Evolutionary conservation across 2,113 vertebrate species (phyloP).

Genomic region (Nyctereutes procyonoides): DNA sequence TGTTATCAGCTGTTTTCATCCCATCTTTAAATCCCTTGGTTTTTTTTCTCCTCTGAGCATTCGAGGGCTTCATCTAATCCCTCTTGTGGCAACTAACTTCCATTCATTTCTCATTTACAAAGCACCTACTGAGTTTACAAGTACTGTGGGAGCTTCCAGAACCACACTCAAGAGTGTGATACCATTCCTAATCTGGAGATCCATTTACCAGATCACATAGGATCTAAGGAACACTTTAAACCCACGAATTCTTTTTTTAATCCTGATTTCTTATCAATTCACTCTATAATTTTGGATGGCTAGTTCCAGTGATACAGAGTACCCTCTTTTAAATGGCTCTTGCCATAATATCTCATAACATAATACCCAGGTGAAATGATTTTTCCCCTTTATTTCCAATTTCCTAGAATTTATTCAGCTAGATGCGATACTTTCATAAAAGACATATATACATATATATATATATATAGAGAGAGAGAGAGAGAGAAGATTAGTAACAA

Average conservation of each 20-base stretch:
- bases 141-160: background rate
- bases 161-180: background rate
- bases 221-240: background rate
- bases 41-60: background rate
- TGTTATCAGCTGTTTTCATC: background rate
- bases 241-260: background rate
- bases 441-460: background rate
- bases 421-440: slow-evolving; percentile 5
- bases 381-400: background rate
- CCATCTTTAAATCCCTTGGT: background rate
- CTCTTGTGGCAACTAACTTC: background rate
- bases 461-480: too few relatives aligned
- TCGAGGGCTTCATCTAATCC: background rate
- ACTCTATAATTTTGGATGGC: background rate
- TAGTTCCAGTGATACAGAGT: background rate
- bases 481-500: slow-evolving; percentile 8
- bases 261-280: background rate
- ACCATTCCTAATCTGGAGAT: background rate
- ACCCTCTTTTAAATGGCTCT: background rate
- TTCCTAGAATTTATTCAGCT: background rate
- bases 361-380: background rate
- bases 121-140: background rate
- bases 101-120: background rate
- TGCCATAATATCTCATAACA: background rate
- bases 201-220: background rate